These are phyloP conservation scores for Drosophila nikananu DNA, from an alignment of 1,140 invertebrate species.

Conservation along the genomic window DNA sequence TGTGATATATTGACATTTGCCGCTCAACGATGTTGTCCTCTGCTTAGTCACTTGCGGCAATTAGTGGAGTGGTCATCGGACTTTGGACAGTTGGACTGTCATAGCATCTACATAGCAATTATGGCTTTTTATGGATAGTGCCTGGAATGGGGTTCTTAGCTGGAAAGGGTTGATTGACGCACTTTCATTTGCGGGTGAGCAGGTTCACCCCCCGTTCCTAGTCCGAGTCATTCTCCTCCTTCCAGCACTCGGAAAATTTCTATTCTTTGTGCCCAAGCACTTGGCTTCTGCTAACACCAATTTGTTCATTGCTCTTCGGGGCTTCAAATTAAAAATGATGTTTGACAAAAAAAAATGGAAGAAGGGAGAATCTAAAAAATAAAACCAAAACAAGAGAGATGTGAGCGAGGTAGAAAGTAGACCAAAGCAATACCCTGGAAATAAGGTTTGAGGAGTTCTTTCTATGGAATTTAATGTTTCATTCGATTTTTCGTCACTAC, in stretches of 20 bases:
- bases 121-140: constrained; percentile 61
- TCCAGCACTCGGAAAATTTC: constrained; percentile 6
- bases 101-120: constrained; percentile 74
- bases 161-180: constrained; percentile 71
- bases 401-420: background rate
- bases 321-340: constrained; percentile 78
- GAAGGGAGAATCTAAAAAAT: constrained; percentile 6
- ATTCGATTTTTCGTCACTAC: too few relatives aligned
- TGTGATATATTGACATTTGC: constrained; percentile 80
- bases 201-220: constrained; percentile 16
- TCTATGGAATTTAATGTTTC: too few relatives aligned
- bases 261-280: constrained; percentile 60
- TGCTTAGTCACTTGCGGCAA: constrained; percentile 79
- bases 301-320: constrained; percentile 77
- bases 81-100: constrained; percentile 14
- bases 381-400: constrained; percentile 19
- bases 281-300: constrained; percentile 82
- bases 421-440: constrained; percentile 1
- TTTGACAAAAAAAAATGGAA: constrained; percentile 48
- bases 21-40: constrained; percentile 68
- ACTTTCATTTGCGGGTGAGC: constrained; percentile 54
- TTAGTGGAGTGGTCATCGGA: constrained; percentile 51
- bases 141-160: background rate
- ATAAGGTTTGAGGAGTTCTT: background rate
- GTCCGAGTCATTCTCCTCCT: background rate